phyloP scores from a whole-genome alignment of 2,888 invertebrate species.

The Tipula helvola region DNA sequence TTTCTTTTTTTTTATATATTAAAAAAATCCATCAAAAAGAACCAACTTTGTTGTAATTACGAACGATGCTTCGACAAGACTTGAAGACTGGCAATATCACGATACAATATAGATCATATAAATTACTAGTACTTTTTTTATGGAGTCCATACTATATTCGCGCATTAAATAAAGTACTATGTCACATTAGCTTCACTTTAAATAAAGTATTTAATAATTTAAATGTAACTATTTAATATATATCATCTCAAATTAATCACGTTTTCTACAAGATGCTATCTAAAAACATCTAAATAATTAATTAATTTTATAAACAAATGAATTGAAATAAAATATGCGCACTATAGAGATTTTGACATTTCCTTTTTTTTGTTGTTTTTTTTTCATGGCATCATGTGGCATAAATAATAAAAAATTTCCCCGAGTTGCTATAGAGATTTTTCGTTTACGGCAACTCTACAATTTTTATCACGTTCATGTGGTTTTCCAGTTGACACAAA shows the following conservation, averaged over 20 bases:
- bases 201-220: neutral
- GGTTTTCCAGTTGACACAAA: no score
- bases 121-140: neutral
- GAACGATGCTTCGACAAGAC: neutral
- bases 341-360: neutral
- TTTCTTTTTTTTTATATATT: neutral
- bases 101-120: neutral
- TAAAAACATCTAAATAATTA: neutral
- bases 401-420: neutral
- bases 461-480: neutral
- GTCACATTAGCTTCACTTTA: neutral
- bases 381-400: neutral
- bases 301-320: neutral
- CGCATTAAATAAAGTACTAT: neutral
- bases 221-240: neutral
- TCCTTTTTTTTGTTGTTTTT: neutral
- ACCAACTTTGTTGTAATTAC: neutral
- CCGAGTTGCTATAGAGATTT: neutral
- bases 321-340: neutral
- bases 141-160: neutral
- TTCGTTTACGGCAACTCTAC: neutral
- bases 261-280: neutral
- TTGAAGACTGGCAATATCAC: neutral
- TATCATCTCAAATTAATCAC: neutral
- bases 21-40: neutral